These are phyloP conservation scores for Helobdella robusta DNA, from an alignment of 2,888 invertebrate species.

Conservation along the genomic window DNA sequence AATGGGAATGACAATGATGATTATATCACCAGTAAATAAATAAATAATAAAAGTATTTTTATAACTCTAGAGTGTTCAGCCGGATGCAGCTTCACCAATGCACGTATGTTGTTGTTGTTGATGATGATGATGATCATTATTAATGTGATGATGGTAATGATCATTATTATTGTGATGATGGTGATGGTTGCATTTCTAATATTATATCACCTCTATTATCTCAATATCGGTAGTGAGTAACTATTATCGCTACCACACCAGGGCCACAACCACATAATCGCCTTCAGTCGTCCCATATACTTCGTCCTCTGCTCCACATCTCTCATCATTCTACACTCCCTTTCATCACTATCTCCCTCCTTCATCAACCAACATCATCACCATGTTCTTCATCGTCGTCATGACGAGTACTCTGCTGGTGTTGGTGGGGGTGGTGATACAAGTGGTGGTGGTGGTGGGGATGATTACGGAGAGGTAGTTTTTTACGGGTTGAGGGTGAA, in stretches of 20 bases:
- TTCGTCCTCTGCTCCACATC: slow-evolving; percentile 68
- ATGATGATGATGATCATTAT: background rate
- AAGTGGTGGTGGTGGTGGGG: slow-evolving; percentile 32
- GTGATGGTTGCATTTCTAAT: too few relatives aligned
- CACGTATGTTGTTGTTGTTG: slow-evolving; percentile 55
- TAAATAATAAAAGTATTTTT: background rate
- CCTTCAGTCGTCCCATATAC: slow-evolving; percentile 85
- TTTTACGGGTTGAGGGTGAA: slow-evolving; percentile 53
- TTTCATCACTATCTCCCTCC: background rate
- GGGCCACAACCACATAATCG: slow-evolving; percentile 87
- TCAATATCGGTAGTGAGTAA: too few relatives aligned
- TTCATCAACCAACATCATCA: background rate
- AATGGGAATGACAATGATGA: too few relatives aligned
- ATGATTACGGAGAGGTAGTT: slow-evolving; percentile 41
- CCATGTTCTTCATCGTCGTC: background rate
- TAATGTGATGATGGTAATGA: background rate
- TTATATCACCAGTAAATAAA: too few relatives aligned
- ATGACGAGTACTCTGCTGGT: background rate
- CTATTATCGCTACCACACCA: slow-evolving; percentile 36
- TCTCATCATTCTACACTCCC: slow-evolving; percentile 49
- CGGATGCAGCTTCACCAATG: slow-evolving; percentile 94
- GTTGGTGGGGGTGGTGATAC: too few relatives aligned
- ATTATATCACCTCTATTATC: too few relatives aligned
- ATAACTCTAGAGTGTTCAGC: slow-evolving; percentile 72
- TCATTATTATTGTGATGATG: background rate